Percentiles rank a stretch among this genome's conserved stretches.
phyloP scores from a whole-genome alignment of 1,140 invertebrate genomes.

The Sitobion miscanthi region DNA sequence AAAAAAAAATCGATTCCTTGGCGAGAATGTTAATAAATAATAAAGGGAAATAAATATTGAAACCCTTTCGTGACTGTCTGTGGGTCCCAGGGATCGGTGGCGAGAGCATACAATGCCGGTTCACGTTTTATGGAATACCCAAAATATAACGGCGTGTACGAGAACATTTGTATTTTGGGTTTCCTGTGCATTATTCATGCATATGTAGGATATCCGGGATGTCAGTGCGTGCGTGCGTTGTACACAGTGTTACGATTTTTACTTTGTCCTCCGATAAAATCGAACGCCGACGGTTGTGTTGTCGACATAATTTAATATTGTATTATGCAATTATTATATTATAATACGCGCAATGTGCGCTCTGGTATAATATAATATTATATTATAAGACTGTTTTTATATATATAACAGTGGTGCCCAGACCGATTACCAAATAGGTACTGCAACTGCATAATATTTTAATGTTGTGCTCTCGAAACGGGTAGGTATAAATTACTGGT shows the following conservation, averaged over 20 bases:
- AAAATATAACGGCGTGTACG: constrained; percentile 35
- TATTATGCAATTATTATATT: background rate
- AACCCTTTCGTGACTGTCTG: constrained; percentile 54
- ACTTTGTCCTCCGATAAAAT: background rate
- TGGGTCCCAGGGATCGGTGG: constrained; percentile 43
- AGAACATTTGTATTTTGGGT: constrained; percentile 40
- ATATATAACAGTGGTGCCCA: too few relatives aligned
- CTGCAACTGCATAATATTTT: background rate
- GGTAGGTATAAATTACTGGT: too few relatives aligned
- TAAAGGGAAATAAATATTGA: constrained; percentile 56
- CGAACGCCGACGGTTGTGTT: background rate
- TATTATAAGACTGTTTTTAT: too few relatives aligned
- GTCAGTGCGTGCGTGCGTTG: background rate
- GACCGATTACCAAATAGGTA: background rate
- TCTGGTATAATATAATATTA: background rate
- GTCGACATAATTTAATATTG: background rate
- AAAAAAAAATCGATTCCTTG: constrained; percentile 56
- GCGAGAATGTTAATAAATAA: constrained; percentile 56
- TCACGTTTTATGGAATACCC: constrained; percentile 44
- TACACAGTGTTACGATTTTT: constrained; percentile 18
- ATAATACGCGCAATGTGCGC: background rate
- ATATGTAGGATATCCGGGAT: constrained; percentile 43
- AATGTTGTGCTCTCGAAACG: too few relatives aligned
- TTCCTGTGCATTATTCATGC: constrained; percentile 54
- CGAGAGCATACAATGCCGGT: constrained; percentile 39